phyloP scores from a whole-genome alignment of 1,140 invertebrate species.

The Drosophila bocki region DNA sequence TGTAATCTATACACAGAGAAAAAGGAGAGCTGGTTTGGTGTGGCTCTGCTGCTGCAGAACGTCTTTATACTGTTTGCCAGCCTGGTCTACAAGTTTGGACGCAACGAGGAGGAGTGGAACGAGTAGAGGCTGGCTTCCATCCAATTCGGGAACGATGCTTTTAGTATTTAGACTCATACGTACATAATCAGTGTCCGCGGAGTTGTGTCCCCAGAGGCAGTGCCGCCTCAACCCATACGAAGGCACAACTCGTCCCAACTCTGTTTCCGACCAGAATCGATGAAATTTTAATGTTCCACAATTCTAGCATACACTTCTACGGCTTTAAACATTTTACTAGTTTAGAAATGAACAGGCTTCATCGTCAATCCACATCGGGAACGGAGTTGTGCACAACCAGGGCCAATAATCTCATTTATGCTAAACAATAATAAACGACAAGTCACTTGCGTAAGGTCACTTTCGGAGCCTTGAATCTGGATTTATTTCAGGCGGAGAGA shows the following conservation, averaged over 20 bases:
- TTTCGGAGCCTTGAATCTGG: constrained; percentile 22
- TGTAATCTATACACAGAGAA: constrained; percentile 50
- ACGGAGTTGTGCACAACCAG: constrained; percentile 8
- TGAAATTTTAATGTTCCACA: constrained; percentile 18
- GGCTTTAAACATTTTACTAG: constrained; percentile 26
- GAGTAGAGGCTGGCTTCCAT: constrained; percentile 75
- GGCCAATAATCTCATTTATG: constrained; percentile 70
- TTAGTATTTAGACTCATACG: constrained; percentile 50
- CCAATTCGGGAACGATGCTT: constrained; percentile 24
- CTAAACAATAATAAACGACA: constrained; percentile 60
- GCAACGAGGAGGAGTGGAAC: constrained; percentile 94
- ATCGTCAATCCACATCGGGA: constrained; percentile 1
- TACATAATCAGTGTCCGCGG: constrained; percentile 44
- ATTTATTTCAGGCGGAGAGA: constrained; percentile 60
- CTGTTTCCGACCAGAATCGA: constrained; percentile 7
- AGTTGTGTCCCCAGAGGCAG: constrained; percentile 20
- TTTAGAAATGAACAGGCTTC: constrained; percentile 17
- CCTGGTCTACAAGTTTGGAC: constrained; percentile 96
- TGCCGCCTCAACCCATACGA: constrained; percentile 3
- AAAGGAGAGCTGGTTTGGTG: constrained; percentile 91
- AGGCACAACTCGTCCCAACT: constrained; percentile 21
- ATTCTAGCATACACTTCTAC: constrained; percentile 22
- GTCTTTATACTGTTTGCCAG: constrained; percentile 97
- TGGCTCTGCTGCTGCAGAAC: constrained; percentile 97
- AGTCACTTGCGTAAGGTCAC: constrained; percentile 59